These are phyloP conservation scores for Drosophila biarmipes DNA, from an alignment of 1,140 invertebrate species.

Conservation along the genomic window DNA sequence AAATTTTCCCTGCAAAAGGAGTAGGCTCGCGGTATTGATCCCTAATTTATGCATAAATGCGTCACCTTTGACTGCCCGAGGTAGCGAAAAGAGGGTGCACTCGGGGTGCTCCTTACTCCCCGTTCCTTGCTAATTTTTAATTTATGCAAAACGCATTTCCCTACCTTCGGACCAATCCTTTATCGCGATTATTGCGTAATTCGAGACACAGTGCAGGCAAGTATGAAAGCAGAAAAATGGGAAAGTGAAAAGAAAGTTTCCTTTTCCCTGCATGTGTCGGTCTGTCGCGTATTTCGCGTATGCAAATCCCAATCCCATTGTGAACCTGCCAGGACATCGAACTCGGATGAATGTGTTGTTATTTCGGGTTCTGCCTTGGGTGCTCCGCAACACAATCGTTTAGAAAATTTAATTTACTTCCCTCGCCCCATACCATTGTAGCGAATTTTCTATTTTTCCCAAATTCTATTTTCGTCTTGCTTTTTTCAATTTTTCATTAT, in stretches of 20 bases:
- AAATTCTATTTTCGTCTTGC: constrained; percentile 68
- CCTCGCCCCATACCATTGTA: constrained; percentile 50
- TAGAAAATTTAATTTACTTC: constrained; percentile 83
- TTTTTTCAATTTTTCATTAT: constrained; percentile 51
- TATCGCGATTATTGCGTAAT: constrained; percentile 70
- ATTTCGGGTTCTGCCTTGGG: constrained; percentile 38
- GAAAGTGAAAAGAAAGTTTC: constrained; percentile 69
- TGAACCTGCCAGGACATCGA: constrained; percentile 64
- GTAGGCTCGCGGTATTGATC: constrained; percentile 73
- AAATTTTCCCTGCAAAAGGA: constrained; percentile 51
- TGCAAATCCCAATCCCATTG: constrained; percentile 81
- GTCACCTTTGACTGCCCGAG: constrained; percentile 68
- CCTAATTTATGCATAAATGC: constrained; percentile 83
- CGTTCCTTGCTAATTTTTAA: constrained; percentile 74
- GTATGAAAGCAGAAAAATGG: constrained; percentile 19
- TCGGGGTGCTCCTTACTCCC: constrained; percentile 39
- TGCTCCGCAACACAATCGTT: constrained; percentile 66
- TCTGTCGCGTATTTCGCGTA: constrained; percentile 62
- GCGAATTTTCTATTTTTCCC: constrained; percentile 69
- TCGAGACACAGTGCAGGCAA: constrained; percentile 55
- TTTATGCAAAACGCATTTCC: constrained; percentile 77
- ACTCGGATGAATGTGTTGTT: constrained; percentile 38
- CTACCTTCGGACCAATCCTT: constrained; percentile 21
- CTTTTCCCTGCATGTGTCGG: constrained; percentile 24
- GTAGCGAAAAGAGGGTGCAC: constrained; percentile 32